Percentiles rank a stretch among this genome's conserved stretches.
phyloP scores from a whole-genome alignment of 2,797 vertebrate genomes.

The Anguilla marmorata region DNA sequence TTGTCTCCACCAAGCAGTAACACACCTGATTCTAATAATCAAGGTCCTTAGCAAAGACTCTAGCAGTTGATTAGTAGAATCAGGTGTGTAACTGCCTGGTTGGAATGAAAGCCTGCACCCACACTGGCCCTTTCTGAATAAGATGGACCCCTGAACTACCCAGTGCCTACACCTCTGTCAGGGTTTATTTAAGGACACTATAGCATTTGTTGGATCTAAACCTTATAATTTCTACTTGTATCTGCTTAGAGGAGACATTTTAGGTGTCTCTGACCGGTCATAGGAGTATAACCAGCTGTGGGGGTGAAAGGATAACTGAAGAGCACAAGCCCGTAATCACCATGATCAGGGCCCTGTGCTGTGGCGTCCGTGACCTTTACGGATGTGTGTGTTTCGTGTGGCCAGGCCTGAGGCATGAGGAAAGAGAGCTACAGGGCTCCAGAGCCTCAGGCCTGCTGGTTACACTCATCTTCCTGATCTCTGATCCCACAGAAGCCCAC shows the following conservation, averaged over 20 bases:
- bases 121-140: too few relatives aligned
- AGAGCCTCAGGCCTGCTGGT: not conserved
- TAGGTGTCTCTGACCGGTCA: not conserved
- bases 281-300: slow-evolving; percentile 2
- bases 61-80: too few relatives aligned
- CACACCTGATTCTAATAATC: too few relatives aligned
- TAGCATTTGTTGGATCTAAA: not conserved
- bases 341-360: not conserved
- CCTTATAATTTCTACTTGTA: not conserved
- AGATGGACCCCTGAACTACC: too few relatives aligned
- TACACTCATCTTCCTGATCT: not conserved
- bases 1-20: too few relatives aligned
- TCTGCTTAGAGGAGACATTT: not conserved
- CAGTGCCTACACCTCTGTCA: not conserved
- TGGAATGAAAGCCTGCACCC: too few relatives aligned
- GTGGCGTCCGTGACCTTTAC: not conserved
- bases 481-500: not conserved
- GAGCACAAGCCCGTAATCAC: not conserved
- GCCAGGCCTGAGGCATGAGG: not conserved
- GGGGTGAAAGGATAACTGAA: not conserved
- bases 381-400: not conserved
- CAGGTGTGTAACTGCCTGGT: too few relatives aligned
- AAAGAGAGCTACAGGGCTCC: not conserved
- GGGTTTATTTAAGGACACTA: not conserved
- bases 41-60: too few relatives aligned